Conservation (phyloP, 92 coral and sea anemone species). For the Porites lobata region DNA sequence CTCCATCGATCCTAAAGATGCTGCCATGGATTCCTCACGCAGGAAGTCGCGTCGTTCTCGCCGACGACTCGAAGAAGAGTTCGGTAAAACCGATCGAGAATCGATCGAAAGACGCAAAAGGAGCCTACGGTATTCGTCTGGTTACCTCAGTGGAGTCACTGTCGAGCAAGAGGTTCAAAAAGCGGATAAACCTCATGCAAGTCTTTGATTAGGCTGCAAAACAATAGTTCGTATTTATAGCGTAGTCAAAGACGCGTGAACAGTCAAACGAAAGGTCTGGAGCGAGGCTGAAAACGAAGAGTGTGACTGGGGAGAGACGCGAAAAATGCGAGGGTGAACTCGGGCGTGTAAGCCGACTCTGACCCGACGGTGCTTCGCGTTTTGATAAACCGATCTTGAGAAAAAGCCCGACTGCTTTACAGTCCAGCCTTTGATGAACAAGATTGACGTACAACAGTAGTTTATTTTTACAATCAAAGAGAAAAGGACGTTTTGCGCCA, state of each 20-base stretch:
- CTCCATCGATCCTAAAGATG: constrained; percentile 31
- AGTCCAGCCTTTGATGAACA: constrained; percentile 59
- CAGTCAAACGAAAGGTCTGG: too few species aligned
- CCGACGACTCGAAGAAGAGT: constrained; percentile 83
- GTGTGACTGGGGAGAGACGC: too few species aligned
- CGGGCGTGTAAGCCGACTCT: too few species aligned
- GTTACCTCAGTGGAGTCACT: constrained; percentile 84
- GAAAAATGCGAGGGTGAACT: too few species aligned
- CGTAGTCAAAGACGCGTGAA: too few species aligned
- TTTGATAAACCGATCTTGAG: too few species aligned
- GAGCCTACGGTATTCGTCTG: constrained; percentile 87
- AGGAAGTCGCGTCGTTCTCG: constrained; percentile 81
- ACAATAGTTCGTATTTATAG: too few species aligned
- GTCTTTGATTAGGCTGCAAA: constrained; percentile 52
- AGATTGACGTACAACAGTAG: not conserved
- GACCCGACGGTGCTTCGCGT: too few species aligned
- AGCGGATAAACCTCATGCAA: constrained; percentile 84
- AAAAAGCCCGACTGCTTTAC: too few species aligned
- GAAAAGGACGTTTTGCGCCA: not conserved
- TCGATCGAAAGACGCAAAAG: constrained; percentile 79
- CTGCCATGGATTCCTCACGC: constrained; percentile 75
- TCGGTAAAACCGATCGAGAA: constrained; percentile 82
- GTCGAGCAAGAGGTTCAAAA: constrained; percentile 67
- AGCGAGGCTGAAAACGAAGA: too few species aligned
- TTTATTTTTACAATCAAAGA: constrained; percentile 1